These are phyloP conservation scores for Passer montanus DNA, from an alignment of 2,113 vertebrate genomes.

Conservation along the genomic window DNA sequence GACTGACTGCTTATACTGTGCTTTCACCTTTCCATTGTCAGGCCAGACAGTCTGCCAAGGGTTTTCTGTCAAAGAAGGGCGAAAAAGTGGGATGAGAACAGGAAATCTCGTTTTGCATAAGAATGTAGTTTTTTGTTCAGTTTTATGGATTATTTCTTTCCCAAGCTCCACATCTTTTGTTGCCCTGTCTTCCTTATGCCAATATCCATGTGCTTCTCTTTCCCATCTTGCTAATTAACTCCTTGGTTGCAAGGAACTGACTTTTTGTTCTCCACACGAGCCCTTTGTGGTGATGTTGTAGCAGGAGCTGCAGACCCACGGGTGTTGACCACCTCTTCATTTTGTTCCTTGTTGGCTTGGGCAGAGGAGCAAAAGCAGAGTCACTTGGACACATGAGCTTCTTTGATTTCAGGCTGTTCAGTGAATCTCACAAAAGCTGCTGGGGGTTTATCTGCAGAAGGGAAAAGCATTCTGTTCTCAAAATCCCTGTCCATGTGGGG, in stretches of 20 bases:
- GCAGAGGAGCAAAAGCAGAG: not conserved
- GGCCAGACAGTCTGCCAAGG: not conserved
- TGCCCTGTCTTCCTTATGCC: conserved; percentile 37
- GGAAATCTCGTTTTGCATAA: conserved; percentile 56
- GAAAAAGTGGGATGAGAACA: conserved; percentile 25
- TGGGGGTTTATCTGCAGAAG: not conserved
- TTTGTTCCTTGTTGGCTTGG: not conserved
- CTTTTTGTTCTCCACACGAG: not conserved
- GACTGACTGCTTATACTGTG: not conserved
- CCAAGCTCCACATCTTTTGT: conserved; percentile 57
- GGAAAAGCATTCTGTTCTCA: not conserved
- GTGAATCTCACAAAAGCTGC: not conserved
- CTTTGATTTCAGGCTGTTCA: not conserved
- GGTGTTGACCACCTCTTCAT: not conserved
- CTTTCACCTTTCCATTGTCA: conserved; percentile 35
- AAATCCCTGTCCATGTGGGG: not conserved
- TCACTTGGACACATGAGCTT: not conserved
- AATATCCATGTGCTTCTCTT: conserved; percentile 2
- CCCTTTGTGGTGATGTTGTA: not conserved
- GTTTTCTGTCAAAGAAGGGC: conserved; percentile 9
- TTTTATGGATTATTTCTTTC: conserved; percentile 57
- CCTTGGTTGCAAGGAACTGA: not conserved
- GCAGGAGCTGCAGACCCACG: not conserved
- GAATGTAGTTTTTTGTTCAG: conserved; percentile 6
- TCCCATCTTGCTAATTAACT: conserved; percentile 4